These are phyloP conservation scores for Strigamia maritima DNA, from an alignment of 2,888 invertebrate genomes.

Conservation along the genomic window DNA sequence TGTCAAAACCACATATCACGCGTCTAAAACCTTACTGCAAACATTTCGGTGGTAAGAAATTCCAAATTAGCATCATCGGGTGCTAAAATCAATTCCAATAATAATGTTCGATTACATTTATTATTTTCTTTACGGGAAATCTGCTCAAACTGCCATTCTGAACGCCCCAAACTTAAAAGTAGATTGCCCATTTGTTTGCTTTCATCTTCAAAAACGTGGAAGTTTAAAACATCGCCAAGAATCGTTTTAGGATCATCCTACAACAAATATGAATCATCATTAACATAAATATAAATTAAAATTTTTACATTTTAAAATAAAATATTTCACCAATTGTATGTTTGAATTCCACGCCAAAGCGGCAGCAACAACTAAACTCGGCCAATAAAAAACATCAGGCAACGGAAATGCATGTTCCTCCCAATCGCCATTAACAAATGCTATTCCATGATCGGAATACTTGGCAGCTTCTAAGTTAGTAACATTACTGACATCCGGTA, in stretches of 20 bases:
- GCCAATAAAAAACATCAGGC: constrained; percentile 61
- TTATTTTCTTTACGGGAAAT: not conserved
- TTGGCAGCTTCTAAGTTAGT: not conserved
- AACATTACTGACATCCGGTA: not conserved
- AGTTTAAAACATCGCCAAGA: not conserved
- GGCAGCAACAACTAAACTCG: constrained; percentile 59
- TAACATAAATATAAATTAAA: not conserved
- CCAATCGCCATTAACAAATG: constrained; percentile 61
- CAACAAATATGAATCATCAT: no score
- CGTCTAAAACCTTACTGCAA: constrained; percentile 19
- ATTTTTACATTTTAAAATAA: not conserved
- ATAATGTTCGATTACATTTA: not conserved
- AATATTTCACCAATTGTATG: constrained; percentile 52
- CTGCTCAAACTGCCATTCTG: not conserved
- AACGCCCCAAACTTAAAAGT: not conserved
- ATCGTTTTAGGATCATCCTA: not conserved
- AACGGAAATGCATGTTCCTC: constrained; percentile 61
- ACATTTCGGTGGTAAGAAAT: not conserved
- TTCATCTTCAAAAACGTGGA: constrained; percentile 10
- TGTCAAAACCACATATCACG: no score
- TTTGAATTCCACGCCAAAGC: constrained; percentile 61
- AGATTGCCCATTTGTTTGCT: not conserved
- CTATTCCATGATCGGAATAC: constrained; percentile 51
- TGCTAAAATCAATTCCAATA: not conserved
- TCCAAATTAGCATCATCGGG: constrained; percentile 26